A percentile compares a stretch with the other conserved stretches of the same genome.
phyloP scores from a whole-genome alignment of 2,797 vertebrate genomes.

The Apogon hyalosoma region DNA sequence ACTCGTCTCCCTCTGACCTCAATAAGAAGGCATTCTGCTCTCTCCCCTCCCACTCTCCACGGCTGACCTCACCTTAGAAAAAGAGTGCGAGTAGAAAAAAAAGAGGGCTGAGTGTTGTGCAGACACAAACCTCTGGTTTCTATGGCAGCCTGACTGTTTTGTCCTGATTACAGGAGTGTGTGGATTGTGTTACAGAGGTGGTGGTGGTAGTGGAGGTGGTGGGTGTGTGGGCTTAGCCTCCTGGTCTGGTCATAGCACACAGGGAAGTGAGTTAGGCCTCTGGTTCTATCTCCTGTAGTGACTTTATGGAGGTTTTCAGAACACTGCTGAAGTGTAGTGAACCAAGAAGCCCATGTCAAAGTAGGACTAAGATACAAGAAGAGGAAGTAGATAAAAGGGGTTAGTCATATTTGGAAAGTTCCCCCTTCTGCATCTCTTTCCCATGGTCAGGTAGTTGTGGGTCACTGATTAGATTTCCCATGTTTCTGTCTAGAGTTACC shows the following conservation, averaged over 20 bases:
- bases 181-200: conserved; percentile 82
- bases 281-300: conserved; percentile 35
- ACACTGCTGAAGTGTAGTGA: conserved; percentile 30
- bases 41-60: conserved; percentile 61
- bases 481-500: conserved; percentile 58
- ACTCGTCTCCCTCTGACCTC: conserved; percentile 74
- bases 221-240: conserved; percentile 31
- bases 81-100: conserved; percentile 51
- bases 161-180: conserved; percentile 79
- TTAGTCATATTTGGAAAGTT: conserved; percentile 69
- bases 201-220: conserved; percentile 34
- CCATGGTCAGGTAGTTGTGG: conserved; percentile 63
- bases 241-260: conserved; percentile 34
- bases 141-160: conserved; percentile 78
- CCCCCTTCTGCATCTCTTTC: conserved; percentile 44
- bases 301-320: conserved; percentile 62
- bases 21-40: conserved; percentile 70
- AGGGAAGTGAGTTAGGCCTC: conserved; percentile 28
- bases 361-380: conserved; percentile 36
- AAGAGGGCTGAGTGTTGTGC: conserved; percentile 73
- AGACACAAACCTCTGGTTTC: conserved; percentile 82
- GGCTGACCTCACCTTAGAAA: conserved; percentile 82
- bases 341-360: conserved; percentile 50
- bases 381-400: conserved; percentile 36
- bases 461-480: conserved; percentile 59